Base-by-base conservation (phyloP, 2,113 vertebrate species). In the Talpa occidentalis region DNA sequence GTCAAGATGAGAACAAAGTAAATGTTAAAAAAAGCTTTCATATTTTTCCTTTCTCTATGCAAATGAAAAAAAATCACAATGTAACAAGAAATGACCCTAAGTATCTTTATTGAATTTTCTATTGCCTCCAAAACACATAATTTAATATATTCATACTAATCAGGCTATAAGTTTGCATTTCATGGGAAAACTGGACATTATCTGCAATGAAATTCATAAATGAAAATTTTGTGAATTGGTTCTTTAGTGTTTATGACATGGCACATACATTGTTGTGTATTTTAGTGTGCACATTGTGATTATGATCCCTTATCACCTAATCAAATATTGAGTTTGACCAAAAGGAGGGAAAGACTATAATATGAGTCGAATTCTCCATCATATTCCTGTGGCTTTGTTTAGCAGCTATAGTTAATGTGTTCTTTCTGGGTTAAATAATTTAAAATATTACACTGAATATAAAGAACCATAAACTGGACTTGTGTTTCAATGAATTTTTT, bases 221-320 rank as follows among this genome's bases (percentile, higher is more conserved):
- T 22, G n/a, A 21, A 3, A 56, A 15, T 60, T 76, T 26, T 35
- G 2, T 32, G 14, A 40, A 3, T 52, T 67, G 30, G 44, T 26
- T 78, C 44, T 56, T 72, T 74, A 47, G 12, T 76, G 19, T 47
- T 60, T 82, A 30, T 54, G 12, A 17, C 49, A 26, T 11, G 7
- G 26, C 3, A 42, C 0, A 30, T 17, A 11, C 11, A 17, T 1
- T 49, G 2, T 10, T 14, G 1, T 72, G 4, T n/a, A 21, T 84
- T 19, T 4, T 16, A 8, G 3, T 56, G 54, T 56, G 54, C 6
- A 6, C 54, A 22, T 56, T 56, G 54, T 21, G 21, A 56, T 56
- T 56, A 22, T 56, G 19, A 56, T 22, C 17, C 21, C 54, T 56
- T 56, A 54, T 21, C 52, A 54, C 15, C 52, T 54, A 19, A 60